Base-by-base conservation (phyloP, 2,888 invertebrate species). In the Troglohyphantes excavatus region DNA sequence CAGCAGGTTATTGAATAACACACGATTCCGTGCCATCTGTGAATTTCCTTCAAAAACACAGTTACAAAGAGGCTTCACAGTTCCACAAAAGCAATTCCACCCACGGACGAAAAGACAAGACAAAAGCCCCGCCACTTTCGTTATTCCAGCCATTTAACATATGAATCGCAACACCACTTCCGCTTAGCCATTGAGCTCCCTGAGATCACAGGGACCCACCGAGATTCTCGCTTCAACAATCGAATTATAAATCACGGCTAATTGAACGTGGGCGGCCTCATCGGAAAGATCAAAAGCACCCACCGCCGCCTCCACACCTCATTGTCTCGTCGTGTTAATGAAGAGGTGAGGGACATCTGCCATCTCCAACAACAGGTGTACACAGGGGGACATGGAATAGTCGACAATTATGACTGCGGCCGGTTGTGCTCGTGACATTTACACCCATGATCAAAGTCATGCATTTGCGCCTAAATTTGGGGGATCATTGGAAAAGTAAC, bases 231-330 rank as follows among this genome's bases (percentile, higher is more conserved):
- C 46, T 19, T 11, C 72, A 72, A 46, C 46, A 72, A 46, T 72
- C 11, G 46, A 72, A 72, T 72, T 78, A 78, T 78, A 78, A 78
- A 78, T 78, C 76, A 78, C 76, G 19, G 21, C 63, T 78, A 78
- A 78, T 78, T 78, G 76, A 23, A 63, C 63, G 76, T 78, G 63
- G 76, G 76, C 63, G 76, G 29, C 7, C 7, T 7, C 68, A 29
- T 19, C 29, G 9, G 33, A n/a, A 26, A 78, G 63, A 78, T 78
- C 61, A 78, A 78, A 78, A 63, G 33, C 29, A 33, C n/a, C 13
- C 46, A n/a, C 2, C 17, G 21, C 76, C 76, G 76, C 76, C 63
- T 29, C 27, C 13, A 21, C 59, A n/a, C 19, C 61, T 33, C 29
- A 63, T 63, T 63, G 76, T 78, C 19, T 29, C 19, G 19, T 46